Evolutionary conservation across 2,888 invertebrate species (phyloP).

Genomic region (Malachius bipustulatus): DNA sequence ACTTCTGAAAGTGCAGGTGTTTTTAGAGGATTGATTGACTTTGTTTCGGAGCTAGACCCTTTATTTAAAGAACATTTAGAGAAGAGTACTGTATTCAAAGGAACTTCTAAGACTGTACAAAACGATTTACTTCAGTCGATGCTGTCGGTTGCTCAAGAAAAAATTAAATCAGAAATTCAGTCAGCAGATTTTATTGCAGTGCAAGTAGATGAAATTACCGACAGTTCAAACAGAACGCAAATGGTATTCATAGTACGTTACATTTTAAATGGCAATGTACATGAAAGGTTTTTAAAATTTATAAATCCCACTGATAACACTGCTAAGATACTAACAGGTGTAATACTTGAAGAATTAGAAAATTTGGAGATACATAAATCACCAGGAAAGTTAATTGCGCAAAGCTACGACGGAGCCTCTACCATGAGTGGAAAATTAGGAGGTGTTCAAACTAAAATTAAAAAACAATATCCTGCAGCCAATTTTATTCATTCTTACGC

Average conservation of each 20-base stretch:
- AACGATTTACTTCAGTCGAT: constrained; percentile 23
- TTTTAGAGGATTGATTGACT: constrained; percentile 19
- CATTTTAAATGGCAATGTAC: constrained; percentile 14
- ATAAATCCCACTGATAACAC: constrained; percentile 12
- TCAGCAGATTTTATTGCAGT: constrained; percentile 9
- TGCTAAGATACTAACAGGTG: constrained; percentile 14
- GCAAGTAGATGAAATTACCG: constrained; percentile 18
- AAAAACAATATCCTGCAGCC: constrained; percentile 13
- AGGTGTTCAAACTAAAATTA: constrained; percentile 18
- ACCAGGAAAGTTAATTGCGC: constrained; percentile 20
- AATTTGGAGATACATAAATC: not conserved
- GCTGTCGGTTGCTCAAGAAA: constrained; percentile 17
- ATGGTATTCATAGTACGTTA: constrained; percentile 21
- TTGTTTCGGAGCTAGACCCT: constrained; percentile 18
- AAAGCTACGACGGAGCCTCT: constrained; percentile 22
- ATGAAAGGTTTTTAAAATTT: constrained; percentile 21
- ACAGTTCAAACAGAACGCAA: constrained; percentile 16
- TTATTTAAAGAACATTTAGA: constrained; percentile 18
- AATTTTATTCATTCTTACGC: constrained; percentile 16
- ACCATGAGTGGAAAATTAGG: constrained; percentile 18
- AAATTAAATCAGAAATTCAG: constrained; percentile 16
- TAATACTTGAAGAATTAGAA: constrained; percentile 15
- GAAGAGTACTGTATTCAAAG: constrained; percentile 18
- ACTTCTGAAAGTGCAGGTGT: constrained; percentile 11
- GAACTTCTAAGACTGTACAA: constrained; percentile 20